Percentiles rank a stretch among this genome's conserved stretches.
These are phyloP conservation scores for Opisthograptis luteolata DNA, from an alignment of 2,888 invertebrate species.

Conservation along the genomic window DNA sequence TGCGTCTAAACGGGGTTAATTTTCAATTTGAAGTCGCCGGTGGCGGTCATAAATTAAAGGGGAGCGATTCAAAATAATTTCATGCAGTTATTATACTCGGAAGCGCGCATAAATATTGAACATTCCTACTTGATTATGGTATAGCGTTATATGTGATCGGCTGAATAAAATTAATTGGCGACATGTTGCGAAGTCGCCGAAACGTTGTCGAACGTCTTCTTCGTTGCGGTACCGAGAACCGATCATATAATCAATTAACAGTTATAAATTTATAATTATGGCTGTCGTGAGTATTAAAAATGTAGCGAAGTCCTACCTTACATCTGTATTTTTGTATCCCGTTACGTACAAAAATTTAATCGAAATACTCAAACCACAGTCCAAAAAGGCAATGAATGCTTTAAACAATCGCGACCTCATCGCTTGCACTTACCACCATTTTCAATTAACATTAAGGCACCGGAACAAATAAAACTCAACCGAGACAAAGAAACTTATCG, in stretches of 20 bases:
- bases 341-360: slow-evolving; percentile 2
- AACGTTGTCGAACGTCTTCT: slow-evolving; percentile 46
- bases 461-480: slow-evolving; percentile 65
- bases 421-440: slow-evolving; percentile 56
- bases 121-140: slow-evolving; percentile 57
- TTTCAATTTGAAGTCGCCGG: slow-evolving; percentile 79
- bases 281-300: slow-evolving; percentile 32
- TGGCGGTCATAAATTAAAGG: slow-evolving; percentile 74
- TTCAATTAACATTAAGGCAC: slow-evolving; percentile 65
- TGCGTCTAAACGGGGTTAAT: slow-evolving; percentile 78
- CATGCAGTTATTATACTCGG: slow-evolving; percentile 56
- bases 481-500: slow-evolving; percentile 61
- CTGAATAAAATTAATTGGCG: slow-evolving; percentile 57
- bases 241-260: slow-evolving; percentile 47
- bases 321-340: background rate
- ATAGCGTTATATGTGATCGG: slow-evolving; percentile 60
- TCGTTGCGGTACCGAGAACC: slow-evolving; percentile 45
- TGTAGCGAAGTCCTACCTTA: background rate
- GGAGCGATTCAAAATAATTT: slow-evolving; percentile 63
- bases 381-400: slow-evolving; percentile 34
- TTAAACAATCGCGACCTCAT: slow-evolving; percentile 51
- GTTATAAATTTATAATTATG: slow-evolving; percentile 34
- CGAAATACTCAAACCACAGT: slow-evolving; percentile 28
- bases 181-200: slow-evolving; percentile 56
- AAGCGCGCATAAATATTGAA: slow-evolving; percentile 66